Evolutionary conservation across 2,797 vertebrate genomes (phyloP).

Genomic region (Agapornis canus): DNA sequence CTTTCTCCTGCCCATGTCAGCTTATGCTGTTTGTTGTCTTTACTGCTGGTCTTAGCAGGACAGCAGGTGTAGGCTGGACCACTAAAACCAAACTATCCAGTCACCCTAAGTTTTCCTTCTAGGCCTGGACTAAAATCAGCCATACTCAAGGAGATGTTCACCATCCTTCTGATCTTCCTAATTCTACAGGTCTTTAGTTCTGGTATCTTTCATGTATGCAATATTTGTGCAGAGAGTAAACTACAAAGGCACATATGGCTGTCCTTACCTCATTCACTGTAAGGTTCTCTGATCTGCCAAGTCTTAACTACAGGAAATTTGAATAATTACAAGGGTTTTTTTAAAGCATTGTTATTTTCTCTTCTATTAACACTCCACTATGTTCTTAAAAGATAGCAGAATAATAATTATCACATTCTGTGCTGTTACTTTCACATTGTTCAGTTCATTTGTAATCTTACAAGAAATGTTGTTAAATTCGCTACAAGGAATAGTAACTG

Average conservation of each 20-base stretch:
- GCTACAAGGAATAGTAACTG: not conserved
- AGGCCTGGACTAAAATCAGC: not conserved
- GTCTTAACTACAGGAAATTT: slow-evolving; percentile 35
- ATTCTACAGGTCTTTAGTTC: not conserved
- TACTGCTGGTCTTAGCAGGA: not conserved
- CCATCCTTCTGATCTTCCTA: not conserved
- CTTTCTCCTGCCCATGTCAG: not conserved
- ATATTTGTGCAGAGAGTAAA: not conserved
- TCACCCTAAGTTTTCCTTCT: not conserved
- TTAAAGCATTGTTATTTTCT: slow-evolving; percentile 35
- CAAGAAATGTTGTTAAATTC: slow-evolving; percentile 11
- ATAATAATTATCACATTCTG: not conserved
- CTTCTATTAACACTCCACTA: slow-evolving; percentile 19
- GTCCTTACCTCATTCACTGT: slow-evolving; percentile 38
- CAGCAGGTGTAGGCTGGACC: not conserved
- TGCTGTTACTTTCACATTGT: slow-evolving; percentile 5
- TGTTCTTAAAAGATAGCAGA: slow-evolving; percentile 48
- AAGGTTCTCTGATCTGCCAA: slow-evolving; percentile 53
- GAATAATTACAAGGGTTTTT: slow-evolving; percentile 33
- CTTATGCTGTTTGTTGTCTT: not conserved
- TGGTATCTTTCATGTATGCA: not conserved
- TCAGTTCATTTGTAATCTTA: slow-evolving; percentile 7
- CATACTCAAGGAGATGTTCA: not conserved
- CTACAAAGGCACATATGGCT: not conserved
- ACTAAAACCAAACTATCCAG: not conserved